Percentiles rank a stretch among this genome's conserved stretches.
These are phyloP conservation scores for Leptopilina clavipes DNA, from an alignment of 1,140 invertebrate species.

Conservation along the genomic window DNA sequence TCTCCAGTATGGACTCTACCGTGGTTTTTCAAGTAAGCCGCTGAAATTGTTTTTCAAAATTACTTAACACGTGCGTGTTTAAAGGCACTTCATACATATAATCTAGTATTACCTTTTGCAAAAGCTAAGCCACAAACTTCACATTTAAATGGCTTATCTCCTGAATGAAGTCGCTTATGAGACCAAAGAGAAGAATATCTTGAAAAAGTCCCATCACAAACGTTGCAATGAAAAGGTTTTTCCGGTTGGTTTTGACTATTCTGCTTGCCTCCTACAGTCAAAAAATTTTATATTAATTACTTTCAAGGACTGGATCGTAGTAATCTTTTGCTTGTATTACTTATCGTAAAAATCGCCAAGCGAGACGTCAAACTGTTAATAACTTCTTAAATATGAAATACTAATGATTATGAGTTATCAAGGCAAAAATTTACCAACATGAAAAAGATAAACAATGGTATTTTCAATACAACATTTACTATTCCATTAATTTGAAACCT, in stretches of 20 bases:
- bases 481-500: too few relatives aligned
- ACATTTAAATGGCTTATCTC: slow-evolving; percentile 93
- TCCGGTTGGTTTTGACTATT: slow-evolving; percentile 79
- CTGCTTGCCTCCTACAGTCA: slow-evolving; percentile 72
- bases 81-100: not conserved
- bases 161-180: slow-evolving; percentile 88
- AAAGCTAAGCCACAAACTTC: slow-evolving; percentile 95
- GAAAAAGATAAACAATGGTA: too few relatives aligned
- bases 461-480: too few relatives aligned
- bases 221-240: slow-evolving; percentile 90
- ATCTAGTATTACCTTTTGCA: slow-evolving; percentile 79
- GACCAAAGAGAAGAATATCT: slow-evolving; percentile 90
- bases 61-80: not conserved
- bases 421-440: too few relatives aligned
- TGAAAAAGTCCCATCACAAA: slow-evolving; percentile 88
- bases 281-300: slow-evolving; percentile 3
- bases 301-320: not conserved
- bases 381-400: too few relatives aligned
- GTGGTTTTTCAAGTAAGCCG: slow-evolving; percentile 94
- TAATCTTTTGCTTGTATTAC: not conserved
- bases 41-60: slow-evolving; percentile 62
- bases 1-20: slow-evolving; percentile 88
- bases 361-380: too few relatives aligned
- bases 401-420: too few relatives aligned
- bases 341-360: too few relatives aligned